These are phyloP conservation scores for Penaeus japonicus DNA, from an alignment of 1,140 invertebrate species.

Conservation along the genomic window DNA sequence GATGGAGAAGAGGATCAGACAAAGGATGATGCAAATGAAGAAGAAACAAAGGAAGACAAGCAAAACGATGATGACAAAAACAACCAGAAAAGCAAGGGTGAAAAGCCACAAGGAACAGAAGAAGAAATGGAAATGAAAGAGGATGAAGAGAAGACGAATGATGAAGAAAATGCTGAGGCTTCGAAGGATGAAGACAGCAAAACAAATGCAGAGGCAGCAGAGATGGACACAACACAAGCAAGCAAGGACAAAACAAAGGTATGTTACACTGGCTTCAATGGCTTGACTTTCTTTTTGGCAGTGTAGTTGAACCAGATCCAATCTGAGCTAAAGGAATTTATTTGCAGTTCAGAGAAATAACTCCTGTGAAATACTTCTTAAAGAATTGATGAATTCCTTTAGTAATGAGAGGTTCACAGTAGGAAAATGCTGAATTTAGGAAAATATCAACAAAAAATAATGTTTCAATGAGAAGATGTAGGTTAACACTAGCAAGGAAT, in stretches of 20 bases:
- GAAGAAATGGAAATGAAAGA: conserved; percentile 53
- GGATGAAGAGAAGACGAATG: conserved; percentile 59
- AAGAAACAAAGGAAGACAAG: conserved; percentile 61
- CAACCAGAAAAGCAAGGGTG: conserved; percentile 58
- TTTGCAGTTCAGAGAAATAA: no score
- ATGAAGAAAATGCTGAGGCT: conserved; percentile 61
- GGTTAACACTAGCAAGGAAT: no score
- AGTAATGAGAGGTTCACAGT: no score
- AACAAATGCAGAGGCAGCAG: conserved; percentile 50
- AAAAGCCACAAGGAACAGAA: conserved; percentile 55
- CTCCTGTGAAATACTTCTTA: no score
- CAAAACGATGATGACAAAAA: conserved; percentile 61
- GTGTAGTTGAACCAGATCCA: no score
- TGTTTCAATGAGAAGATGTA: no score
- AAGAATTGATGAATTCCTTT: no score
- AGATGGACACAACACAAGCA: conserved; percentile 55
- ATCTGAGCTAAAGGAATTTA: no score
- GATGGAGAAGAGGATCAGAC: conserved; percentile 48
- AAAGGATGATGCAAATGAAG: conserved; percentile 61
- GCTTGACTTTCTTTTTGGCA: no score
- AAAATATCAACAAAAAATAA: no score
- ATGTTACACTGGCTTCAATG: not conserved
- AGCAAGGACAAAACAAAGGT: conserved; percentile 57
- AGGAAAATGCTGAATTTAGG: no score
- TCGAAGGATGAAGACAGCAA: conserved; percentile 50